Base-by-base conservation (phyloP, 2,113 vertebrate species). In the Clarias magur region DNA sequence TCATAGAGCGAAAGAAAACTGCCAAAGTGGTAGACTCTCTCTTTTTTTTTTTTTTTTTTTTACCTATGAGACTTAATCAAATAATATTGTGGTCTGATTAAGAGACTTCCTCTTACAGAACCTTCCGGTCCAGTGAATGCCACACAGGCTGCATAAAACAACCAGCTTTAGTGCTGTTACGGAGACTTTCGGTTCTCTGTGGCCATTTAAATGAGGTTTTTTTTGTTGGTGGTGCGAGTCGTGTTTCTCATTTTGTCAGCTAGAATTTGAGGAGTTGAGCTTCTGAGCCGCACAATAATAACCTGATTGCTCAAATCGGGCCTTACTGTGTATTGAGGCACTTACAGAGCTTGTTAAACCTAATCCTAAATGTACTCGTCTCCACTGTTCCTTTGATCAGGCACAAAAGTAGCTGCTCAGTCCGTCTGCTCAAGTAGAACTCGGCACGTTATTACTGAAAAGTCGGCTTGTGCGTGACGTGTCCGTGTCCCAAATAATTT, bases 11-110 rank as follows among this genome's bases (percentile, higher is more conserved):
- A 48, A 76, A 53, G 30, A 34, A 48, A 38, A 70, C 65, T 8
- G 70, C 38, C 84, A 84, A 85, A 30, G 65, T 88, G 82, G 82
- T 88, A 60, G 67, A 78, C 48, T 19, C 2, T 54, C 17, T 30
- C 34, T 38, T 34, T 34, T 34, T 21, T 59, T 16, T 54, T 79
- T 75, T 83, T 81, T 59, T 34, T n/a, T 68, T 59, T 60, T 86
- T 80, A 56, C 11, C 54, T 59, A 81, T 80, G 15, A 88, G 42
- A 84, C 65, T 42, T 85, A 83, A 90, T 83, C 30, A 60, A 91
- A 88, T 82, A 72, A 86, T 80, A 78, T 82, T 82, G 65, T 75
- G 4, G 54, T 76, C 80, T 86, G 88, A 91, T 90, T 90, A 73
- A 80, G 75, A 63, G 34, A 23, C 27, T 76, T 85, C 87, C 21